Percentiles rank a stretch among this genome's conserved stretches.
Evolutionary conservation across 1,140 invertebrate species (phyloP).

Genomic region (Mizuhopecten yessoensis): DNA sequence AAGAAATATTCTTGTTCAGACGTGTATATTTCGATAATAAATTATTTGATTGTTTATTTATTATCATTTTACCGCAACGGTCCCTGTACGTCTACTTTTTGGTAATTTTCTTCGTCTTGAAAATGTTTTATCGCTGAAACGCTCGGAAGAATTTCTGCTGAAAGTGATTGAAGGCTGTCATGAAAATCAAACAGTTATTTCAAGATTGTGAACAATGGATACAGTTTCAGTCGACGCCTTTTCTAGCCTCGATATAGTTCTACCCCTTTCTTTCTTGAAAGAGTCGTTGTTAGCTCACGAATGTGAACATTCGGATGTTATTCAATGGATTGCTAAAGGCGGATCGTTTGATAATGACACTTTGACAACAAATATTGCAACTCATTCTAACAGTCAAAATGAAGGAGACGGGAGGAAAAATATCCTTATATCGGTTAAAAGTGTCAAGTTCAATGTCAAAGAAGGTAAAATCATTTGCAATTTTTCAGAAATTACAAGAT

Average conservation of each 20-base stretch:
- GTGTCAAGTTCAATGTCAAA: background rate
- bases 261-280: background rate
- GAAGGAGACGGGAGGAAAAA: background rate
- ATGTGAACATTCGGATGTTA: background rate
- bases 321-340: conserved; percentile 7
- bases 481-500: conserved; percentile 12
- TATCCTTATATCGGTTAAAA: background rate
- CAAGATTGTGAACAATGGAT: background rate
- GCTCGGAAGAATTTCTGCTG: no score
- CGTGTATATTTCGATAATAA: no score
- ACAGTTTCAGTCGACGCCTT: background rate
- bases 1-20: no score
- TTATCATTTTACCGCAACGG: no score
- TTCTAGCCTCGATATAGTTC: background rate
- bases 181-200: no score
- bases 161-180: no score
- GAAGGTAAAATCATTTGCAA: background rate
- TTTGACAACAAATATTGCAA: background rate
- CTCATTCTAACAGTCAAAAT: background rate
- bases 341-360: no score
- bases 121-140: no score
- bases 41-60: no score
- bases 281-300: background rate
- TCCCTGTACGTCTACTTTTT: no score
- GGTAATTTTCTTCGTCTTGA: no score